Evolutionary conservation across 2,797 vertebrate species (phyloP), one percentile per base, ranked within the genome.

Genomic region (Eulemur rubriventer): DNA sequence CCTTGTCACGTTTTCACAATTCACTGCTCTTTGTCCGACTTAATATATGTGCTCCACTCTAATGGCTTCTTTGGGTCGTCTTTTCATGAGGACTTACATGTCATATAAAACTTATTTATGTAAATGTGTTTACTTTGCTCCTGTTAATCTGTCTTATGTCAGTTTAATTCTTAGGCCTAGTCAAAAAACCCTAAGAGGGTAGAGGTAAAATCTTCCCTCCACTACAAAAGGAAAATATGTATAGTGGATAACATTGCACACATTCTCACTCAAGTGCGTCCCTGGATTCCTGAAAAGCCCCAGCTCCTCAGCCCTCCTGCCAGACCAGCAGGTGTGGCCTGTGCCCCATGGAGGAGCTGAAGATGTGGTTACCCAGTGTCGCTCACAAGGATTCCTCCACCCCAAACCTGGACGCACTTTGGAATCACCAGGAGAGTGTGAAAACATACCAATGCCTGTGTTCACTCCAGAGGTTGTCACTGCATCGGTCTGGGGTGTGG

Each of bases 201-300:
- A 35, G 41, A 52, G n/a, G 52, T 67, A 65, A 55, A 46, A 35
- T 6, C 75, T 18, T 83, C 26, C n/a, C 5, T 61, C 26, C 20
- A 1, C 22, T 61, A 78, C 41, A 41, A 69, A 94, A 95, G 79
- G 38, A 85, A 92, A 85, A 59, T n/a, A 20, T 17, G n/a, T 2
- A 35, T 1, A 57, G 43, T 4, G 5, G 6, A n/a, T 8, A 14
- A 41, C 2, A 6, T 1, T n/a, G 38, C 12, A 13, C 1, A 16
- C n/a, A 7, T 12, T 22, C 38, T 28, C 26, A 61, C 28, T 63
- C 18, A 38, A 59, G 33, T 10, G 14, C 43, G 10, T 8, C 24
- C 33, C 50, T 11, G 8, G 11, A 33, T 52, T 73, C 14, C 73
- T 41, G 50, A 85, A 46, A 22, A 13, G 1, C 17, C 20, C 33